Evolutionary conservation across 2,113 vertebrate genomes (phyloP).

Genomic region (Hassar affinis): DNA sequence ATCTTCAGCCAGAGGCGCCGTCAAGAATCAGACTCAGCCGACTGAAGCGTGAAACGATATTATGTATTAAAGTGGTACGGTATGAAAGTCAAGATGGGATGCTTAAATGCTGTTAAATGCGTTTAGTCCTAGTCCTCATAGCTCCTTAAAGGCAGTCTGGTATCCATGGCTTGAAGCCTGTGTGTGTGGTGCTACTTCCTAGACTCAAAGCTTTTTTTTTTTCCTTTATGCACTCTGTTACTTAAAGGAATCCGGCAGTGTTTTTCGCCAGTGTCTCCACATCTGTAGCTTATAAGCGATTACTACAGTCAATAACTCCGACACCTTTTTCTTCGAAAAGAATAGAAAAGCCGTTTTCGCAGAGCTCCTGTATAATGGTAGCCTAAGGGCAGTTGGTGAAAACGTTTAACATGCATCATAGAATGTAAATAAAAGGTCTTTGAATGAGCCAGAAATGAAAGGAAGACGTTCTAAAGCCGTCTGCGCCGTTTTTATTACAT

Average conservation of each 20-base stretch:
- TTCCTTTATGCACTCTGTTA: neutral
- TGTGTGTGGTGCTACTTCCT: conserved; percentile 20
- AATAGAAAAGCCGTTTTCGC: neutral
- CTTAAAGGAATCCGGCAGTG: neutral
- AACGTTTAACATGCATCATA: neutral
- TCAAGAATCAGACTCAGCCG: conserved; percentile 45
- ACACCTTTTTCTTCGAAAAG: conserved; percentile 6
- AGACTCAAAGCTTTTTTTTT: conserved; percentile 25
- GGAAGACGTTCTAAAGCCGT: neutral
- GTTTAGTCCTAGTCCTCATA: conserved; percentile 57
- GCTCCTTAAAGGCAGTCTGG: conserved; percentile 19
- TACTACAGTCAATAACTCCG: neutral
- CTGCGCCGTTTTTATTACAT: neutral
- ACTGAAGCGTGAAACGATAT: conserved; percentile 63
- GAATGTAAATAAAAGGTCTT: neutral
- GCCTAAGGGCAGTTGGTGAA: neutral
- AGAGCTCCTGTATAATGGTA: neutral
- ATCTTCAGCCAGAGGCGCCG: conserved; percentile 56
- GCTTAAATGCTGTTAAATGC: conserved; percentile 67
- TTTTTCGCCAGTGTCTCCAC: no score
- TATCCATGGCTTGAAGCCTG: conserved; percentile 1
- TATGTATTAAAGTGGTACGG: conserved; percentile 64
- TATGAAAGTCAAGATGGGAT: conserved; percentile 62
- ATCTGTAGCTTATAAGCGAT: conserved; percentile 3
- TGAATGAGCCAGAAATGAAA: neutral